Percentiles rank a stretch among this genome's conserved stretches.
phyloP scores from a whole-genome alignment of 2,888 invertebrate species.

The Agrotis clavis region DNA sequence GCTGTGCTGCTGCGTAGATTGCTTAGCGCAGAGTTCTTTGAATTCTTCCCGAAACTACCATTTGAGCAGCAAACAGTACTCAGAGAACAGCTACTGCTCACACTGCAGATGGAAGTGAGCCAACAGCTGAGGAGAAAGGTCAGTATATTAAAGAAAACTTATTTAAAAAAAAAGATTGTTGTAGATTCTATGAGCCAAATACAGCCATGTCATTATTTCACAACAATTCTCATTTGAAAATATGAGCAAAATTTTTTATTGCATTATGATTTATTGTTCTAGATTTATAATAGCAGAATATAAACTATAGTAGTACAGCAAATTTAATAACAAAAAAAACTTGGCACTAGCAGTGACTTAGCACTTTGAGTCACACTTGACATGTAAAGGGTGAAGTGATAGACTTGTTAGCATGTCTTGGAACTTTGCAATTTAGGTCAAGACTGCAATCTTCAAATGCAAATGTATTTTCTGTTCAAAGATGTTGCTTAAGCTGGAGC shows the following conservation, averaged over 20 bases:
- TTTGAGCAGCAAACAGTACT: slow-evolving; percentile 96
- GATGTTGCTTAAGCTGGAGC: not conserved
- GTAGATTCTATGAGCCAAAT: not conserved
- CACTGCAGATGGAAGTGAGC: slow-evolving; percentile 96
- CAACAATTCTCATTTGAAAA: not conserved
- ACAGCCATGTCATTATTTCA: not conserved
- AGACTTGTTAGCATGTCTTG: not conserved
- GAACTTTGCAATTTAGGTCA: slow-evolving; percentile 38
- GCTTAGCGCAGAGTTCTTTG: slow-evolving; percentile 97
- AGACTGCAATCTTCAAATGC: slow-evolving; percentile 10
- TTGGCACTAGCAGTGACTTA: not conserved
- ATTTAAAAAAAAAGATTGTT: not conserved
- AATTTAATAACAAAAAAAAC: not conserved
- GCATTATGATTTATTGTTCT: not conserved
- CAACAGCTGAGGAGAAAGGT: slow-evolving; percentile 96
- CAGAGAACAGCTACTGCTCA: slow-evolving; percentile 96
- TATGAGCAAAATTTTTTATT: not conserved
- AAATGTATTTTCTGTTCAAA: slow-evolving; percentile 1
- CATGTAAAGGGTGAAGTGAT: slow-evolving; percentile 13
- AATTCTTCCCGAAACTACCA: slow-evolving; percentile 97
- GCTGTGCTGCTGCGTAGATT: slow-evolving; percentile 98
- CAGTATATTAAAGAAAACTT: slow-evolving; percentile 21
- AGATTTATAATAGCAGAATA: not conserved
- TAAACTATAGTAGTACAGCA: not conserved
- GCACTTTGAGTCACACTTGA: slow-evolving; percentile 39